Evolutionary conservation across 2,888 invertebrate species (phyloP).

Genomic region (Drosophila diplacantha): DNA sequence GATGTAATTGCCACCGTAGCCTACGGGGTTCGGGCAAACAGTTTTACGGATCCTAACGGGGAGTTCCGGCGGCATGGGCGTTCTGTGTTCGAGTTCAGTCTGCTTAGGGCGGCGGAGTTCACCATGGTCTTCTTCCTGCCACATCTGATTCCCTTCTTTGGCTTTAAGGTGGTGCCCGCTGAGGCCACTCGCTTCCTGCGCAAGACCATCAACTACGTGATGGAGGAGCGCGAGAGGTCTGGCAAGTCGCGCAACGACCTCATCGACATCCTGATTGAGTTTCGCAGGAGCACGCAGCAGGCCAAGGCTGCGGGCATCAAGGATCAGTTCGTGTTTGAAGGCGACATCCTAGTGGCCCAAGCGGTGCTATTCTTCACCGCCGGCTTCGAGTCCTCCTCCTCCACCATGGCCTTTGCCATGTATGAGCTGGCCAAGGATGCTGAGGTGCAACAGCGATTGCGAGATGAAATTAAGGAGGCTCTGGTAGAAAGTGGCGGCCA

Average conservation of each 20-base stretch:
- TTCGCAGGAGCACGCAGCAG: constrained; percentile 75
- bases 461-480: constrained; percentile 77
- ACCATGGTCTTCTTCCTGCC: constrained; percentile 78
- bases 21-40: constrained; percentile 78
- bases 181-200: constrained; percentile 75
- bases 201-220: constrained; percentile 76
- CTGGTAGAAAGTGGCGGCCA: constrained; percentile 72
- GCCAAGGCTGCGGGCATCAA: constrained; percentile 47
- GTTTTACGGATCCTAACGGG: constrained; percentile 76
- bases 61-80: constrained; percentile 78
- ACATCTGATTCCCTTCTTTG: constrained; percentile 69
- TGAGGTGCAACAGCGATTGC: constrained; percentile 76
- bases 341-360: constrained; percentile 76
- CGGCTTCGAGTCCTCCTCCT: constrained; percentile 77
- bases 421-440: constrained; percentile 77
- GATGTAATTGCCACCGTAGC: constrained; percentile 79
- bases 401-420: constrained; percentile 78
- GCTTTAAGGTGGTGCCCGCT: constrained; percentile 76
- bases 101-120: constrained; percentile 75
- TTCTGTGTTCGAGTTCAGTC: constrained; percentile 74
- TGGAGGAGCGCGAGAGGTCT: constrained; percentile 76
- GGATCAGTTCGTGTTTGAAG: constrained; percentile 69
- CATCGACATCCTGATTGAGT: constrained; percentile 79
- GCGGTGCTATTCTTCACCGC: constrained; percentile 77
- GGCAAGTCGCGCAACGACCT: constrained; percentile 78